Percentiles rank a stretch among this genome's conserved stretches.
Conservation (phyloP, 1,140 invertebrate genomes). For the Drosophila gunungcola region DNA sequence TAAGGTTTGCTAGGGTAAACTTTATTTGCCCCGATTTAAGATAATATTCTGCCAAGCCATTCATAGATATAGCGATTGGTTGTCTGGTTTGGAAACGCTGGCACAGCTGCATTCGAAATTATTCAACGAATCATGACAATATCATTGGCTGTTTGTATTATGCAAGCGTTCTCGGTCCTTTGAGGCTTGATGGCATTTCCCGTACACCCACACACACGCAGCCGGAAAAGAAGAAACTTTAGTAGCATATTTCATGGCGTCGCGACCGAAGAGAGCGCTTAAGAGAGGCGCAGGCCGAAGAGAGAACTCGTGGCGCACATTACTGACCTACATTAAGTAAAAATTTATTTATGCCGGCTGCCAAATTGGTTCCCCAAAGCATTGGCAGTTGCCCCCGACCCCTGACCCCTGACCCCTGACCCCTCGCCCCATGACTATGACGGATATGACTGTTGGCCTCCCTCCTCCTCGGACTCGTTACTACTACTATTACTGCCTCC, state of each 20-base stretch:
- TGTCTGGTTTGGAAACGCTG: not conserved
- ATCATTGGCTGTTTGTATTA: slow-evolving; percentile 49
- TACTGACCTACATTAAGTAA: slow-evolving; percentile 79
- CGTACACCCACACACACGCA: slow-evolving; percentile 8
- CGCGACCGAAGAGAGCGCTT: slow-evolving; percentile 45
- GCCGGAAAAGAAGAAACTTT: slow-evolving; percentile 40
- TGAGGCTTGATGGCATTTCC: slow-evolving; percentile 25
- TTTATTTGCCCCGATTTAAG: too few relatives aligned
- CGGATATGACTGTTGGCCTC: slow-evolving; percentile 60
- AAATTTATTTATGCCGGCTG: slow-evolving; percentile 82
- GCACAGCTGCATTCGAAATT: slow-evolving; percentile 3
- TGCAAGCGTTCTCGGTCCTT: slow-evolving; percentile 37
- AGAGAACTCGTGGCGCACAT: slow-evolving; percentile 16
- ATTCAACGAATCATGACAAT: slow-evolving; percentile 30
- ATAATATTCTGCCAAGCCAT: too few relatives aligned
- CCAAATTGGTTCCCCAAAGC: slow-evolving; percentile 76
- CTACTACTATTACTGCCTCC: slow-evolving; percentile 24
- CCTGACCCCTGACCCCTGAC: not conserved
- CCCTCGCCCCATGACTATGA: slow-evolving; percentile 48
- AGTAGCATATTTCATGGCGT: slow-evolving; percentile 26
- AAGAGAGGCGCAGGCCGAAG: slow-evolving; percentile 21
- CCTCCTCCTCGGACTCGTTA: not conserved
- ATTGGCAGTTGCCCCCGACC: slow-evolving; percentile 42
- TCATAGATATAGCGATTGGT: not conserved
- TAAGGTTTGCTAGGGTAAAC: too few relatives aligned